Evolutionary conservation across 2,797 vertebrate genomes (phyloP).

Genomic region (Pipistrellus pipistrellus): DNA sequence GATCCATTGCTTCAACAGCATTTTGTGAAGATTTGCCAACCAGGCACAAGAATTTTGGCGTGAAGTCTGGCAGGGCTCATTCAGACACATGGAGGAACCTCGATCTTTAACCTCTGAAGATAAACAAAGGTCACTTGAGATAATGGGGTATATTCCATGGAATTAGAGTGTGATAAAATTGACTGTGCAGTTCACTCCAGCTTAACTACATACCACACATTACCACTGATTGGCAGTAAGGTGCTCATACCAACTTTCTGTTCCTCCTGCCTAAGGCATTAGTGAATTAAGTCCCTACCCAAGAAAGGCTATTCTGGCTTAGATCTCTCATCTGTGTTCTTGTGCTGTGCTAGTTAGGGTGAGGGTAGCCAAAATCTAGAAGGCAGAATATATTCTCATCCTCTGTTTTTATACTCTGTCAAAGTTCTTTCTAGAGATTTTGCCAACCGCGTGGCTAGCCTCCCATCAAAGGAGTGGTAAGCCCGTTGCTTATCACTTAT

Average conservation of each 20-base stretch:
- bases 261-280: not conserved
- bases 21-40: conserved; percentile 21
- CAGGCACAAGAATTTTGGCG: not conserved
- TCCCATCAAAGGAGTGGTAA: not conserved
- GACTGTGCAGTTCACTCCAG: not conserved
- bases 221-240: not conserved
- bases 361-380: not conserved
- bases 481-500: not conserved
- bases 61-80: conserved; percentile 17
- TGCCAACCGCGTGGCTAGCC: not conserved
- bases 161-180: conserved; percentile 25
- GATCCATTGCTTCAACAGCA: not conserved
- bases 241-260: not conserved
- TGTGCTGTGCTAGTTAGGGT: not conserved
- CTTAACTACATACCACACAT: not conserved
- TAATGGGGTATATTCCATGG: not conserved
- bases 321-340: not conserved
- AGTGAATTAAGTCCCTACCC: not conserved
- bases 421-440: not conserved
- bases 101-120: conserved; percentile 2
- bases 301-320: not conserved
- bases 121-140: not conserved
- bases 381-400: not conserved
- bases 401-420: conserved; percentile 25
- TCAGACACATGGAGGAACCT: not conserved